Evolutionary conservation across 2,113 vertebrate species (phyloP).

Genomic region (Oryzias javanicus): DNA sequence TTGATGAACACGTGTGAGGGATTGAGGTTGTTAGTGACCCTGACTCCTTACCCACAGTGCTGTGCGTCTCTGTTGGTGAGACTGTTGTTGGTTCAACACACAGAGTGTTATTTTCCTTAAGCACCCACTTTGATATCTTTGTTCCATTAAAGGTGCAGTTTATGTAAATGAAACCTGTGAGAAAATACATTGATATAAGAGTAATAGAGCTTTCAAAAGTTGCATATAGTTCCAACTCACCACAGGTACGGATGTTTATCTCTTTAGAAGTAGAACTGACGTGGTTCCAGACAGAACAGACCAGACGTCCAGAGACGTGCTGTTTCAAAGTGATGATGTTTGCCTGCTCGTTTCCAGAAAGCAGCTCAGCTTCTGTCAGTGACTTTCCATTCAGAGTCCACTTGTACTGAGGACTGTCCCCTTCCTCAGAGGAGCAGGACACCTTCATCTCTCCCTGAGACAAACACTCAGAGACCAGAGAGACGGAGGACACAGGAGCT

Average conservation of each 20-base stretch:
- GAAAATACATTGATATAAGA: slow-evolving; percentile 3
- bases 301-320: slow-evolving; percentile 34
- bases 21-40: slow-evolving; percentile 4
- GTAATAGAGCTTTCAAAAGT: neutral
- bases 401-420: slow-evolving; percentile 45
- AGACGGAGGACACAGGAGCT: slow-evolving; percentile 55
- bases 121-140: slow-evolving; percentile 38
- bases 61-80: neutral
- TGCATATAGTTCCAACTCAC: neutral
- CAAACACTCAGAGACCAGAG: slow-evolving; percentile 41
- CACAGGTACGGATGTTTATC: neutral
- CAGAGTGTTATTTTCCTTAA: slow-evolving; percentile 18
- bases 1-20: neutral
- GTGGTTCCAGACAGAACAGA: slow-evolving; percentile 28
- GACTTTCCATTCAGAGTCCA: slow-evolving; percentile 57
- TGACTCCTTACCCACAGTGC: slow-evolving; percentile 42
- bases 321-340: slow-evolving; percentile 47
- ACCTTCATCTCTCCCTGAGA: slow-evolving; percentile 39
- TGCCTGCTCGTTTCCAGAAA: slow-evolving; percentile 6
- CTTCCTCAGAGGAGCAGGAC: slow-evolving; percentile 48
- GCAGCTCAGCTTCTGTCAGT: slow-evolving; percentile 23
- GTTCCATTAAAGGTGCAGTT: slow-evolving; percentile 52
- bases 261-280: too few species aligned
- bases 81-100: slow-evolving; percentile 18
- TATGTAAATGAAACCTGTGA: slow-evolving; percentile 39